Percentiles rank a stretch among this genome's conserved stretches.
Evolutionary conservation across 1,140 invertebrate species (phyloP).

Genomic region (Mya arenaria): DNA sequence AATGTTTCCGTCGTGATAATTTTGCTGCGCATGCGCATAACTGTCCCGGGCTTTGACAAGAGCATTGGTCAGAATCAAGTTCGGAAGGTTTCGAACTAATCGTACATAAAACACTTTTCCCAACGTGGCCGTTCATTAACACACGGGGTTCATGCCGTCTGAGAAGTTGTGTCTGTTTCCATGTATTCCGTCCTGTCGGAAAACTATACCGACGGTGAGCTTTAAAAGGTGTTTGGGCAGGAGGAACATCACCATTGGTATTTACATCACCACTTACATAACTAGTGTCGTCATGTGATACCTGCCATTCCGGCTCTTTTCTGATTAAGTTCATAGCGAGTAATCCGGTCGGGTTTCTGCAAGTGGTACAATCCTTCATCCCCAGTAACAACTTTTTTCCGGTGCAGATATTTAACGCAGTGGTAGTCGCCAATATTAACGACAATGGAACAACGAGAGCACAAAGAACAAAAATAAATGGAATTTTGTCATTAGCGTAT

Average conservation of each 20-base stretch:
- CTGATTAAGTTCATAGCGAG: not conserved
- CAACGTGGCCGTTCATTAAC: too few species aligned
- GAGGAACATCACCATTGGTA: too few species aligned
- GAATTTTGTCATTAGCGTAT: not conserved
- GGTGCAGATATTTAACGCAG: constrained; percentile 25
- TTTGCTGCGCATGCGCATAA: not conserved
- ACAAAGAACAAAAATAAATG: not conserved
- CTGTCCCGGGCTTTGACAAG: not conserved
- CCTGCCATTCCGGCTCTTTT: not conserved
- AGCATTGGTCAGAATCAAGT: not conserved
- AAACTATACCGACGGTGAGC: not conserved
- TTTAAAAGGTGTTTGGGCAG: not conserved
- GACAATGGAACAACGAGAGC: not conserved
- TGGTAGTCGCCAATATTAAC: not conserved
- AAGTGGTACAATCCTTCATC: not conserved
- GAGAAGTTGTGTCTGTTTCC: too few species aligned
- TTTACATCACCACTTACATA: not conserved
- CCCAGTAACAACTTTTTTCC: constrained; percentile 15
- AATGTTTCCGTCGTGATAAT: not conserved
- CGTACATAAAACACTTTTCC: too few species aligned
- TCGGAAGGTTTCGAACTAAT: not conserved
- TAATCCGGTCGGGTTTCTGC: not conserved
- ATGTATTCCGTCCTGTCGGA: too few species aligned
- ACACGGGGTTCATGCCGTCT: too few species aligned
- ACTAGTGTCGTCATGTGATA: not conserved